A percentile compares a stretch with the other conserved stretches of the same genome.
Conservation (phyloP, 2,888 invertebrate species). For the Allophyes oxyacanthae region DNA sequence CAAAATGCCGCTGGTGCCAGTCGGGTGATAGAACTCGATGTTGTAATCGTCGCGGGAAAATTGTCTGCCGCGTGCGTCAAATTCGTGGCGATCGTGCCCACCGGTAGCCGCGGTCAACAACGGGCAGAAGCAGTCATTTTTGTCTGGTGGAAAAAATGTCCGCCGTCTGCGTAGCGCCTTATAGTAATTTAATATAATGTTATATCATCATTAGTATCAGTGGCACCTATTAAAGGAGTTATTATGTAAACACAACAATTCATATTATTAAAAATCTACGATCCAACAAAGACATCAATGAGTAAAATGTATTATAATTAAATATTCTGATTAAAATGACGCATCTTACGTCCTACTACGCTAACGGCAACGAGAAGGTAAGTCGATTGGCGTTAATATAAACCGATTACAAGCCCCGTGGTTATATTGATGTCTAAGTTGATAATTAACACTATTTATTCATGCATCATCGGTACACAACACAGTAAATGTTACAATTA, state of each 20-base stretch:
- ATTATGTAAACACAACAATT: conserved; percentile 17
- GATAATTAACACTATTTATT: conserved; percentile 18
- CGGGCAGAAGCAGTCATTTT: too few relatives aligned
- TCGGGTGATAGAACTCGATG: too few relatives aligned
- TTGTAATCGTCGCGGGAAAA: too few relatives aligned
- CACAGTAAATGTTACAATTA: conserved; percentile 33
- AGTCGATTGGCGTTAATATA: conserved; percentile 15
- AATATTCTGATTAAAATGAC: conserved; percentile 11
- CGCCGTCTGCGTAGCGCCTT: too few relatives aligned
- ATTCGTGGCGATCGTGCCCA: too few relatives aligned
- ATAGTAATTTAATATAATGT: too few relatives aligned
- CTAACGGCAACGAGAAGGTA: conserved; percentile 8
- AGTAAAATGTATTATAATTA: conserved; percentile 11
- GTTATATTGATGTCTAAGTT: conserved; percentile 10
- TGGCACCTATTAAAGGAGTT: too few relatives aligned
- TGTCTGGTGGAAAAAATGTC: too few relatives aligned
- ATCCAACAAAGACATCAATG: conserved; percentile 22
- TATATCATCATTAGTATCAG: too few relatives aligned
- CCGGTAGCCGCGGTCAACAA: too few relatives aligned
- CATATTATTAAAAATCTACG: conserved; percentile 29
- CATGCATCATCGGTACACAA: conserved; percentile 20
- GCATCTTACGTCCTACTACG: conserved; percentile 10
- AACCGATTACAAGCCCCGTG: conserved; percentile 29
- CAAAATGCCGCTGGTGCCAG: too few relatives aligned
- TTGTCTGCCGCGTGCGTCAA: too few relatives aligned